Evolutionary conservation across 2,888 invertebrate species (phyloP), one percentile per base, ranked within the genome.

Genomic region (Pammene aurita): DNA sequence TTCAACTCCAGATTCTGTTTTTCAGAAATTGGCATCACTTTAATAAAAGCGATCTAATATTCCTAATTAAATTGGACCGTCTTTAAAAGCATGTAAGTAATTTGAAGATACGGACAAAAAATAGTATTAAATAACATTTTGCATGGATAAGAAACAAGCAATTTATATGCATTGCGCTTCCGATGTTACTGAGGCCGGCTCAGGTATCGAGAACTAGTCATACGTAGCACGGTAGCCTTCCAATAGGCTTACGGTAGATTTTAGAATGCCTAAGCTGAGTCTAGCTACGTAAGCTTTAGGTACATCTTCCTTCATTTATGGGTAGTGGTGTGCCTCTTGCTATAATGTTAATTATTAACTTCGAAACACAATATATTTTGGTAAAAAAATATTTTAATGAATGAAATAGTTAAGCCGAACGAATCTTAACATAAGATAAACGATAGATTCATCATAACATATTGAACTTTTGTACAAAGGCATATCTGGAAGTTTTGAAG

Each of bases 241-340:
- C 61, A 50, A 50, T 50, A 61, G 61, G 46, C 48, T 48, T 50
- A 48, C 16, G 50, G 34, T 50, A 41, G 16, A 13, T 50, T 61
- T 41, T 61, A 61, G 50, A 61, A 61, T 50, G 61, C 38, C 48
- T 61, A 18, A 48, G 60, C 60, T 35, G 60, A 42, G 58, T n/a
- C 38, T 13, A 14, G 38, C 16, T 34, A 34, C 61, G 13, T 61
- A 61, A 61, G 61, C 61, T 38, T 50, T 61, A 35, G 60, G 46
- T 50, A 18, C 38, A 57, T 61, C 61, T 61, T 61, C 50, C 61
- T 61, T 61, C 50, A 61, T 61, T 46, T 38, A 61, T 48, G 18
- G 16, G 2, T 16, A 61, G 61, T 13, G 61, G 0, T 50, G 61
- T 38, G 0, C 16, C 44, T 4, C 11, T 61, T 18, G 16, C 11